phyloP scores from a whole-genome alignment of 1,140 invertebrate species.

The Diorhabda sublineata region DNA sequence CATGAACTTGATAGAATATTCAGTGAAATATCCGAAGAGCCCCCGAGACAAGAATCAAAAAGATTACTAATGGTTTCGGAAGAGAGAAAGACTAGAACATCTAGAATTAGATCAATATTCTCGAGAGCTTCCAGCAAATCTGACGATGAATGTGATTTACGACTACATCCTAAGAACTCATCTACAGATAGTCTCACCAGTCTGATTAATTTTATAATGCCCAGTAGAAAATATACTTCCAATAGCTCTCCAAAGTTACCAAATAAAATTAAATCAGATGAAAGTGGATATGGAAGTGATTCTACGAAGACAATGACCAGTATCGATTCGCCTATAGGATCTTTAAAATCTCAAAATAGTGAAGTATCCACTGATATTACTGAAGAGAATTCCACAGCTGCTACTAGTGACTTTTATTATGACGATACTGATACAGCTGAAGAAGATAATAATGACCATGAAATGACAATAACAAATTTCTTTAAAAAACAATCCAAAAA shows the following conservation, averaged over 20 bases:
- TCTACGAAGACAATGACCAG: constrained; percentile 54
- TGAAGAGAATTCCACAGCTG: not conserved
- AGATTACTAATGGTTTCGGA: constrained; percentile 27
- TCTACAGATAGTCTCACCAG: constrained; percentile 34
- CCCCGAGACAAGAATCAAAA: constrained; percentile 6
- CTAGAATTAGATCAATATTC: constrained; percentile 30
- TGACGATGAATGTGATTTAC: constrained; percentile 34
- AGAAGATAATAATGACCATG: constrained; percentile 31
- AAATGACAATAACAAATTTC: not conserved
- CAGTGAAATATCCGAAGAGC: constrained; percentile 19
- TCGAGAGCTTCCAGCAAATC: constrained; percentile 38
- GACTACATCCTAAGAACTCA: constrained; percentile 24
- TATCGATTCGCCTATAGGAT: constrained; percentile 51
- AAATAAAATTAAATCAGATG: constrained; percentile 47
- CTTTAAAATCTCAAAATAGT: constrained; percentile 29
- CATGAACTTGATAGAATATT: constrained; percentile 34
- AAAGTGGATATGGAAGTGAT: constrained; percentile 64
- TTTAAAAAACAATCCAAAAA: constrained; percentile 20
- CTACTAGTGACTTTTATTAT: constrained; percentile 26
- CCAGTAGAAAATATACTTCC: constrained; percentile 25
- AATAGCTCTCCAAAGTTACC: constrained; percentile 26
- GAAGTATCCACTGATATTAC: constrained; percentile 18
- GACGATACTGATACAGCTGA: constrained; percentile 40
- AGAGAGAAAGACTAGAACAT: constrained; percentile 29
- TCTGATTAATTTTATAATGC: constrained; percentile 34